phyloP scores from a whole-genome alignment of 2,797 vertebrate genomes.

The Carduelis carduelis region DNA sequence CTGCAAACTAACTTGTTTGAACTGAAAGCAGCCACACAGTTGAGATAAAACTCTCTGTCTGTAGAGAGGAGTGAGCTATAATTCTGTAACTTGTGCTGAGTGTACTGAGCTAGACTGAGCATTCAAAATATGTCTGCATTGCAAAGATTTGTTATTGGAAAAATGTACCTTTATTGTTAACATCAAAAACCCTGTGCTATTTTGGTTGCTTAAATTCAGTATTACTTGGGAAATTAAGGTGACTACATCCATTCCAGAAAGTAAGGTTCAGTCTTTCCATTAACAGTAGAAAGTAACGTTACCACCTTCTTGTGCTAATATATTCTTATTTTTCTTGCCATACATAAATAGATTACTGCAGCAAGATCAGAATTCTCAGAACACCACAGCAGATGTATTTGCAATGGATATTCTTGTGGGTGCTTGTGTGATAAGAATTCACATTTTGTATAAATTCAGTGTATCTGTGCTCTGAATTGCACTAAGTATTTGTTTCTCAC shows the following conservation, averaged over 20 bases:
- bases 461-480: not conserved
- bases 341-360: not conserved
- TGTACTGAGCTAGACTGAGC: not conserved
- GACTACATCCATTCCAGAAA: not conserved
- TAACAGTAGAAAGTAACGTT: not conserved
- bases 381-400: slow-evolving; percentile 2
- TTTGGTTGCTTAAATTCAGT: not conserved
- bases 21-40: not conserved
- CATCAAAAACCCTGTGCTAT: not conserved
- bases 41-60: not conserved
- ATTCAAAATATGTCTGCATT: not conserved
- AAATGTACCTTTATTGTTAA: not conserved
- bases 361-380: not conserved
- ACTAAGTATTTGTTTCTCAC: not conserved
- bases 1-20: not conserved
- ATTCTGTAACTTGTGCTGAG: not conserved
- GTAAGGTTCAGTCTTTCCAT: not conserved
- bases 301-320: not conserved
- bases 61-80: not conserved
- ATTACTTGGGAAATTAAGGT: not conserved
- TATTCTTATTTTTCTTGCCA: not conserved
- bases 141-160: not conserved
- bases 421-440: not conserved
- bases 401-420: not conserved
- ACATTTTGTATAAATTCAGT: not conserved